Percentiles rank a stretch among this genome's conserved stretches.
These are phyloP conservation scores for Caenorhabditis briggsae DNA, from an alignment of 1,140 invertebrate species.

Conservation along the genomic window DNA sequence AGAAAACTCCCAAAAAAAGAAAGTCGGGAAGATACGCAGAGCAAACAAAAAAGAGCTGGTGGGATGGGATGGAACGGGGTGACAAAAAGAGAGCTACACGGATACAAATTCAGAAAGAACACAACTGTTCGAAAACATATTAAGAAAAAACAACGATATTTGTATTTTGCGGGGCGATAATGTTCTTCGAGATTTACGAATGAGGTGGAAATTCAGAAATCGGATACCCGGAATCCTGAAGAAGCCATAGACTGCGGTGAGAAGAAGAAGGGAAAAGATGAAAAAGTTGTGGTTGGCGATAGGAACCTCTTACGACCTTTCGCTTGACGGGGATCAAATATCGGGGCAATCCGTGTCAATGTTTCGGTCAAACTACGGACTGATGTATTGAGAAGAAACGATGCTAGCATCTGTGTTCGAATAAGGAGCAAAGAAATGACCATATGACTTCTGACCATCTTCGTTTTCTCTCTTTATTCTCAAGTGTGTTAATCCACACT, in stretches of 20 bases:
- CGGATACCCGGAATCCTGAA: slow-evolving; percentile 1
- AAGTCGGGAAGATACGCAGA: slow-evolving; percentile 2
- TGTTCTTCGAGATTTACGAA: neutral
- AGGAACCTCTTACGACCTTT: slow-evolving; percentile 11
- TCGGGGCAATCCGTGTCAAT: neutral
- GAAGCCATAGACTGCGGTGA: neutral
- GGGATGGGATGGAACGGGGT: too few relatives aligned
- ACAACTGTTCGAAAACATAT: neutral
- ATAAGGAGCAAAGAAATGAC: neutral
- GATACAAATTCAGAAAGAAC: neutral
- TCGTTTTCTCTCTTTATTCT: neutral
- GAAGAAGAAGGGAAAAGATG: neutral
- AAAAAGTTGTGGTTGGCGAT: slow-evolving; percentile 11
- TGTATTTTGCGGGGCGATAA: neutral
- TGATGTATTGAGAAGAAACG: neutral
- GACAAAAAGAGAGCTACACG: neutral
- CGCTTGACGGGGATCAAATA: slow-evolving; percentile 35
- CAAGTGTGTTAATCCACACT: slow-evolving; percentile 51
- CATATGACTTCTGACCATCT: neutral
- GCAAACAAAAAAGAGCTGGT: slow-evolving; percentile 15
- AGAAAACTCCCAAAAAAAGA: neutral
- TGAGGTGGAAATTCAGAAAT: neutral
- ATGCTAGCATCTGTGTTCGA: neutral
- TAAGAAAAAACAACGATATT: neutral
- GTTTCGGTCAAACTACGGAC: slow-evolving; percentile 11